Percentiles rank a stretch among this genome's conserved stretches.
These are phyloP conservation scores for Lagenorhynchus albirostris DNA, from an alignment of 2,113 vertebrate genomes.

Conservation along the genomic window DNA sequence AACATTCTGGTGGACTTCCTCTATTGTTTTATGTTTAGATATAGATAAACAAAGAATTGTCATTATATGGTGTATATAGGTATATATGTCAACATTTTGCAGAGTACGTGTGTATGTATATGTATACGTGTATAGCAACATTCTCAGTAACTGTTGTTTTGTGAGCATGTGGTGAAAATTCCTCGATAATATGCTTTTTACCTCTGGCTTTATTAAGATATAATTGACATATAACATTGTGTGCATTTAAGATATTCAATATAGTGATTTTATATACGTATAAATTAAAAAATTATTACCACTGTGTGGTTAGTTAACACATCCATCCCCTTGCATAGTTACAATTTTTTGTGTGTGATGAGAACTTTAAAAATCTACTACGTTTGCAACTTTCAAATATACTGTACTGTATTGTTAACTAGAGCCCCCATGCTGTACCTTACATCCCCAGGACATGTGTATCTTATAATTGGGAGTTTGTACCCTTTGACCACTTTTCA, in stretches of 20 bases:
- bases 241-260: background rate
- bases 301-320: background rate
- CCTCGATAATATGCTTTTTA: background rate
- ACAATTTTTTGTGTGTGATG: background rate
- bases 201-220: background rate
- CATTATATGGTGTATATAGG: background rate
- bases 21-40: background rate
- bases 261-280: background rate
- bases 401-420: background rate
- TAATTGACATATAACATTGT: background rate
- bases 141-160: background rate
- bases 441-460: background rate
- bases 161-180: background rate
- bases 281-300: background rate
- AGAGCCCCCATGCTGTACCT: no score
- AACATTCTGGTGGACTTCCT: background rate
- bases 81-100: background rate
- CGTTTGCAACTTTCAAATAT: background rate
- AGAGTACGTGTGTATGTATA: no score
- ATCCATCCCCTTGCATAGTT: background rate
- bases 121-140: background rate
- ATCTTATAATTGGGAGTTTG: background rate
- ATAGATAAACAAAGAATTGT: background rate
- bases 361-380: background rate
- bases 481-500: background rate